These are phyloP conservation scores for Acrocyrtus sp. DNA, from an alignment of 2,888 invertebrate species.

Conservation along the genomic window DNA sequence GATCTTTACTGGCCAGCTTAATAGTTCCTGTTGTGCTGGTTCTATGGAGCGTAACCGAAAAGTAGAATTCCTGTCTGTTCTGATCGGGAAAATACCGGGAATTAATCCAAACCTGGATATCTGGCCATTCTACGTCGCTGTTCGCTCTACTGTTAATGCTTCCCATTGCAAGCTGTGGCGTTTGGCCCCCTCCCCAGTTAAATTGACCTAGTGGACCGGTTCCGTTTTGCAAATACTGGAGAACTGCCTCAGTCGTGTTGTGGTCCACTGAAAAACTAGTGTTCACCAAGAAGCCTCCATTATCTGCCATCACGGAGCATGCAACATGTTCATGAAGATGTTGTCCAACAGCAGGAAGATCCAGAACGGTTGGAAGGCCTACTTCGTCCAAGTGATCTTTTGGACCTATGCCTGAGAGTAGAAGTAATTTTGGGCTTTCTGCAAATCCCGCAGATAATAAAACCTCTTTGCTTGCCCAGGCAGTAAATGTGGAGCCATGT, in stretches of 20 bases:
- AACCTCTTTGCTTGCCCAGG: slow-evolving; percentile 38
- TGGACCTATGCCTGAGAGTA: slow-evolving; percentile 47
- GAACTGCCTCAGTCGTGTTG: slow-evolving; percentile 12
- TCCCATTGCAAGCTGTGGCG: slow-evolving; percentile 36
- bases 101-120: slow-evolving; percentile 30
- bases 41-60: slow-evolving; percentile 18
- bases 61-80: slow-evolving; percentile 17
- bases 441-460: slow-evolving; percentile 31
- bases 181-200: no score
- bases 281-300: slow-evolving; percentile 34
- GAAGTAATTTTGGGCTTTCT: slow-evolving; percentile 45
- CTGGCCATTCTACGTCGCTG: slow-evolving; percentile 35
- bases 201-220: slow-evolving; percentile 5
- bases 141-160: slow-evolving; percentile 30
- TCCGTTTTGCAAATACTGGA: slow-evolving; percentile 31
- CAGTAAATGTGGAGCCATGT: slow-evolving; percentile 22
- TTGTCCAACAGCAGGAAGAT: slow-evolving; percentile 52
- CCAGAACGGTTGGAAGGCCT: slow-evolving; percentile 26
- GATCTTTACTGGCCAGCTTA: slow-evolving; percentile 33
- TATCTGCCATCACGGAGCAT: neutral
- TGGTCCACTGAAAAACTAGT: slow-evolving; percentile 25
- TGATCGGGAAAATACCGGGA: neutral
- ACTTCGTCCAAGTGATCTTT: slow-evolving; percentile 21
- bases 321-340: slow-evolving; percentile 45
- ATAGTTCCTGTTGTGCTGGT: slow-evolving; percentile 20